phyloP scores from a whole-genome alignment of 2,888 invertebrate genomes.

The Spisula solida region DNA sequence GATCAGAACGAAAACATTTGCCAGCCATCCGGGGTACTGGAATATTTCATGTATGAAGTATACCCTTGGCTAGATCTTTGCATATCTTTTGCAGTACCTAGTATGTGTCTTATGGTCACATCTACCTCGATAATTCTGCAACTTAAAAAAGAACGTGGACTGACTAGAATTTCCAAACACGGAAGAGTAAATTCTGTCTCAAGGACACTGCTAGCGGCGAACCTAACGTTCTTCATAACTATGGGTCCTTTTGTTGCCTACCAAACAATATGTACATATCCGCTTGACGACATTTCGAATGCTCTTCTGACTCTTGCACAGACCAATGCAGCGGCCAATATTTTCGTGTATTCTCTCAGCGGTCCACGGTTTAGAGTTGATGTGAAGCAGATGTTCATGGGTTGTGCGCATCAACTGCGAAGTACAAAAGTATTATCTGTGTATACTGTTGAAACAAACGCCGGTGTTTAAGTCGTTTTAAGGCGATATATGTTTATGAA shows the following conservation, averaged over 20 bases:
- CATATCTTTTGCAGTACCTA: neutral
- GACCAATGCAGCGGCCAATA: neutral
- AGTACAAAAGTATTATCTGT: too few species aligned
- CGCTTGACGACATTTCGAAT: neutral
- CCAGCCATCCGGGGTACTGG: neutral
- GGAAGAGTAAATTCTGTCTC: neutral
- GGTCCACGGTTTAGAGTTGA: slow-evolving; percentile 1
- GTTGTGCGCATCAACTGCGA: neutral
- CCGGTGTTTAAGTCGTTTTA: too few species aligned
- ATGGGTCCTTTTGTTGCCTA: neutral
- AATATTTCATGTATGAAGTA: neutral
- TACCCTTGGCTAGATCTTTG: neutral
- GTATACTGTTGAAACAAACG: too few species aligned
- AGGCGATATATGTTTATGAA: too few species aligned
- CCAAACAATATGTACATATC: neutral
- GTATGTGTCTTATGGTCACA: neutral
- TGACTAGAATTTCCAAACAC: neutral
- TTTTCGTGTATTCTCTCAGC: neutral
- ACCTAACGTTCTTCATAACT: neutral
- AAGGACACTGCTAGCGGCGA: neutral
- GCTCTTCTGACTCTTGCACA: neutral
- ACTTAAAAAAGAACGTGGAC: neutral
- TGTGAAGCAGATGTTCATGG: neutral
- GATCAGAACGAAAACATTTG: neutral
- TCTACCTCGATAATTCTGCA: neutral